Conservation (phyloP, 2,113 vertebrate species). For the Caracal caracal region DNA sequence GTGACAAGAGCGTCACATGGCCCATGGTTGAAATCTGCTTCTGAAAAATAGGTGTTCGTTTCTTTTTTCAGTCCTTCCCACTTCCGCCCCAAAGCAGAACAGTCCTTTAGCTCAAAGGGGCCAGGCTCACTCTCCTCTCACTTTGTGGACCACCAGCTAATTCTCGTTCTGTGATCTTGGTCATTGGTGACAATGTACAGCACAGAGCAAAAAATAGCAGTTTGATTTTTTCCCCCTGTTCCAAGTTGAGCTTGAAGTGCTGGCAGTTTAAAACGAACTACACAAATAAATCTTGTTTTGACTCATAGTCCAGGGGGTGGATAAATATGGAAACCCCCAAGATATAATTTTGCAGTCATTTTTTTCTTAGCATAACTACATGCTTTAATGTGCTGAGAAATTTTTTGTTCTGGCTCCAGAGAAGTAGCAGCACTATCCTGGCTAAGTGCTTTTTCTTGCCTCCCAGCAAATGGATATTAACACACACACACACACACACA, state of each 20-base stretch:
- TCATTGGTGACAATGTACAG: slow-evolving; percentile 47
- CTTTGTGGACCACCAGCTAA: not conserved
- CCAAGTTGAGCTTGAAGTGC: slow-evolving; percentile 75
- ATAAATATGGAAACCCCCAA: slow-evolving; percentile 83
- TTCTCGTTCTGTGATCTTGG: slow-evolving; percentile 55
- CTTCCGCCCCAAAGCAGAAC: not conserved
- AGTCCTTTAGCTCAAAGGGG: not conserved
- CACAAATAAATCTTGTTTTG: slow-evolving; percentile 83
- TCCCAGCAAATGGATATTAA: slow-evolving; percentile 62
- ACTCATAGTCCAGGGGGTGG: slow-evolving; percentile 77
- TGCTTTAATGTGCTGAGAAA: slow-evolving; percentile 73
- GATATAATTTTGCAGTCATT: slow-evolving; percentile 80
- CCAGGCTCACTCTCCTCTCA: not conserved
- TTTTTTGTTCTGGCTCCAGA: slow-evolving; percentile 67
- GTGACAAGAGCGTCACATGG: not conserved
- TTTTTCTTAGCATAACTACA: slow-evolving; percentile 74
- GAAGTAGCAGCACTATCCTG: slow-evolving; percentile 51
- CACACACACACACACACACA: not conserved
- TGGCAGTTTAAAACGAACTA: slow-evolving; percentile 76
- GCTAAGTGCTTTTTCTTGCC: slow-evolving; percentile 68
- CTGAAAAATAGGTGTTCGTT: not conserved
- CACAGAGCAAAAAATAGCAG: slow-evolving; percentile 73
- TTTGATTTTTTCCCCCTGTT: slow-evolving; percentile 57
- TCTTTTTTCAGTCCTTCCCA: not conserved
- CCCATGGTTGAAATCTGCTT: not conserved